phyloP scores from a whole-genome alignment of 2,797 vertebrate species.

The Meda fulgida region DNA sequence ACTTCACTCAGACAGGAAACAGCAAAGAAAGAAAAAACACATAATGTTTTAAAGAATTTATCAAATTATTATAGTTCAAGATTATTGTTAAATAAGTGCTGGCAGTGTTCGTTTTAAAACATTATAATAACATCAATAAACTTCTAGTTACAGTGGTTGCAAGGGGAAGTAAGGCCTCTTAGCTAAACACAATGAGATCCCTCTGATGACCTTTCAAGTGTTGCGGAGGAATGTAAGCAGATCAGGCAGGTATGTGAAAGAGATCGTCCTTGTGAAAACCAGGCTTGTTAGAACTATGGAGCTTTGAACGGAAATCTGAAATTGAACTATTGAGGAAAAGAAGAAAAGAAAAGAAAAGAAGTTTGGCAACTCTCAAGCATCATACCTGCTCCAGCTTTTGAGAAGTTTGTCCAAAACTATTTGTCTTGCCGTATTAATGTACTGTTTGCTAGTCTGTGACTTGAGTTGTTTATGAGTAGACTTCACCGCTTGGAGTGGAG shows the following conservation, averaged over 20 bases:
- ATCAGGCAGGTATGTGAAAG: slow-evolving; percentile 53
- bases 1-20: background rate
- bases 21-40: background rate
- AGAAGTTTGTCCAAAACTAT: background rate
- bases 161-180: slow-evolving; percentile 44
- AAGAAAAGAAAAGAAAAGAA: background rate
- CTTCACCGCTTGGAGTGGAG: background rate
- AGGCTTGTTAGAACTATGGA: slow-evolving; percentile 41
- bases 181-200: slow-evolving; percentile 53
- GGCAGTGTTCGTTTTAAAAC: background rate
- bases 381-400: background rate
- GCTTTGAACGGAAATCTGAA: slow-evolving; percentile 50
- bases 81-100: background rate
- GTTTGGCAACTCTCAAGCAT: background rate
- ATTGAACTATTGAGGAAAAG: slow-evolving; percentile 45
- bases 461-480: slow-evolving; percentile 15
- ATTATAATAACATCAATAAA: background rate
- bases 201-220: slow-evolving; percentile 57
- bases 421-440: slow-evolving; percentile 1
- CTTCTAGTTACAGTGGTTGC: slow-evolving; percentile 11
- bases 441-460: background rate
- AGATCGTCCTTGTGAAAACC: slow-evolving; percentile 43
- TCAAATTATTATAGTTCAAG: background rate
- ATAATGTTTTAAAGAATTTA: background rate
- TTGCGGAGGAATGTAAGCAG: slow-evolving; percentile 55